Base-by-base conservation (phyloP, 2,113 vertebrate genomes). In the Gorsachius goisagi region DNA sequence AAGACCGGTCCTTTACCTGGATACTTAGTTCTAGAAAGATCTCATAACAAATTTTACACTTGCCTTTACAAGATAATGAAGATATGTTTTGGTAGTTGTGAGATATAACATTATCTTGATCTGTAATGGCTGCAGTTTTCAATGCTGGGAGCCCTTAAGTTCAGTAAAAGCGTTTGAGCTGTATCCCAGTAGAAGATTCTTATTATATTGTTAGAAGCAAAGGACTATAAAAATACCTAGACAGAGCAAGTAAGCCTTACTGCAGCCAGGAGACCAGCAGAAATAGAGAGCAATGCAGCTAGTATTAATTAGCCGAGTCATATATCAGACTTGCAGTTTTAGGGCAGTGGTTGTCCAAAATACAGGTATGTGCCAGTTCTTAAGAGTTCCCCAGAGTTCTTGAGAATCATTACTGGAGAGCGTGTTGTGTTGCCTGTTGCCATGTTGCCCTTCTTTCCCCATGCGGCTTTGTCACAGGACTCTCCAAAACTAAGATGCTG, bases 361-460 rank as follows among this genome's bases (percentile, higher is more conserved):
- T 60, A 24, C 30, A 87, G 55, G 28, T 89, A 41, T 39, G 33
- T 47, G 9, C 62, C 55, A 62, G 37, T 67, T 79, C 22, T 60
- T 68, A 39, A 33, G 35, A 85, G 53, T 28, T 67, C 44, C 15
- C n/a, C 12, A 39, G 49, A 72, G 44, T 75, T 80, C 56, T n/a
- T 68, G 17, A n/a, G 24, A 67, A 37, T 67, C 12, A 0, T 63
- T 85, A 44, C 56, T 47, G 39, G 11, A 32, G 26, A 63, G 41
- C 2, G 1, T 49, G 12, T 39, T 89, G 16, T 0, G 0, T 71
- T 89, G 15, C 37, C 24, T 78, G 9, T 85, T 79, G 33, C 62
- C 75, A 35, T 11, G 9, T 49, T 78, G 15, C 55, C 17, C 26
- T 56, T 44, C 26, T 81, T 81, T 63, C 28, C 19, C 32, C 15